Evolutionary conservation across 2,888 invertebrate species (phyloP).

Genomic region (Cylloceria caligata): DNA sequence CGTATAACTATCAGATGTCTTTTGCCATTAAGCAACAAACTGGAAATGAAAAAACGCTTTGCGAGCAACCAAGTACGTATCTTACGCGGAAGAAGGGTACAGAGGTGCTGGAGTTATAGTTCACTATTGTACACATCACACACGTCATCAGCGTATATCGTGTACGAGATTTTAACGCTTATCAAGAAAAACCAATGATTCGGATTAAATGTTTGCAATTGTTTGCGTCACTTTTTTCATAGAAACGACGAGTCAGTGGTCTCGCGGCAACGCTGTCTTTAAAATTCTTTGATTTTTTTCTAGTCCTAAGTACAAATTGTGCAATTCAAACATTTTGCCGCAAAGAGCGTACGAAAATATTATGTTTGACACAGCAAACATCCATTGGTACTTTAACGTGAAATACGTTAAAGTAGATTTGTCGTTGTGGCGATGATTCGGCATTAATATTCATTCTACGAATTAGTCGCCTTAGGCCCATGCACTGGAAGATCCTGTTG

Average conservation of each 20-base stretch:
- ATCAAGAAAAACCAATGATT: constrained; percentile 2
- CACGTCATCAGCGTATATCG: background rate
- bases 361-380: background rate
- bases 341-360: constrained; percentile 1
- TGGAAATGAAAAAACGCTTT: background rate
- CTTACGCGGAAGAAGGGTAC: constrained; percentile 8
- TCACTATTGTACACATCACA: background rate
- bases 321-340: background rate
- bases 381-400: background rate
- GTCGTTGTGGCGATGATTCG: background rate
- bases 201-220: constrained; percentile 2
- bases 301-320: no score
- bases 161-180: background rate
- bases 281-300: no score
- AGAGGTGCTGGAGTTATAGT: constrained; percentile 1
- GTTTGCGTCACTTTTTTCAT: background rate
- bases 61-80: background rate
- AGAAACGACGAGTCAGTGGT: background rate
- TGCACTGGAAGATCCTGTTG: background rate
- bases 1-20: no score
- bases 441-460: background rate
- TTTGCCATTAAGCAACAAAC: no score
- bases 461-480: background rate
- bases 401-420: background rate
- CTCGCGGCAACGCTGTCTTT: no score